Conservation (phyloP, 2,797 vertebrate genomes). For the Acanthurus lineatus region DNA sequence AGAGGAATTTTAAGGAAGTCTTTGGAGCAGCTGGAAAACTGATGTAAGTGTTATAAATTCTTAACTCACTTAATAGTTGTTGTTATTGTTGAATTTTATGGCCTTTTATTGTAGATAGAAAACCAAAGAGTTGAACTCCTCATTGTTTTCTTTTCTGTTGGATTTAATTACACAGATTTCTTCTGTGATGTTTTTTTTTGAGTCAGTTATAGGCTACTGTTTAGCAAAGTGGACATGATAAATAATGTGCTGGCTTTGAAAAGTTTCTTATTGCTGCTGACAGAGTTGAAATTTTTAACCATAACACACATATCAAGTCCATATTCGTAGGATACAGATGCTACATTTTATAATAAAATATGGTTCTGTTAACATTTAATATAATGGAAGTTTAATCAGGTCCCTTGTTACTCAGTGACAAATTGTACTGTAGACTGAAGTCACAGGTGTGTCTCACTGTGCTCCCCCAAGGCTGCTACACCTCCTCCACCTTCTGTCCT, state of each 20-base stretch:
- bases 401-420: neutral
- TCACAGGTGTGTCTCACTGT: slow-evolving; percentile 17
- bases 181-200: neutral
- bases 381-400: neutral
- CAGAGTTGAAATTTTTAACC: neutral
- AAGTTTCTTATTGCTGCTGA: neutral
- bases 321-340: neutral
- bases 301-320: neutral
- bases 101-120: neutral
- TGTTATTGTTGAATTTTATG: too few relatives aligned
- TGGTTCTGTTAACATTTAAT: too few relatives aligned
- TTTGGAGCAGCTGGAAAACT: neutral
- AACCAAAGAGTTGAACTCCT: neutral
- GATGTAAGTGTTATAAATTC: neutral
- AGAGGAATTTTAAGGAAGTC: neutral
- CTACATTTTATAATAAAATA: neutral
- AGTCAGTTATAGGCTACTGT: neutral
- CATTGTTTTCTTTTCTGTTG: neutral
- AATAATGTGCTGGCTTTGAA: neutral
- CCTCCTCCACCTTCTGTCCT: slow-evolving; percentile 30
- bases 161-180: neutral
- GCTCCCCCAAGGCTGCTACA: slow-evolving; percentile 19
- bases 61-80: neutral
- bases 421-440: neutral
- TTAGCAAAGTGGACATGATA: neutral